Evolutionary conservation across 1,140 invertebrate species (phyloP), one percentile per base, ranked within the genome.

Genomic region (Tenebrio molitor): DNA sequence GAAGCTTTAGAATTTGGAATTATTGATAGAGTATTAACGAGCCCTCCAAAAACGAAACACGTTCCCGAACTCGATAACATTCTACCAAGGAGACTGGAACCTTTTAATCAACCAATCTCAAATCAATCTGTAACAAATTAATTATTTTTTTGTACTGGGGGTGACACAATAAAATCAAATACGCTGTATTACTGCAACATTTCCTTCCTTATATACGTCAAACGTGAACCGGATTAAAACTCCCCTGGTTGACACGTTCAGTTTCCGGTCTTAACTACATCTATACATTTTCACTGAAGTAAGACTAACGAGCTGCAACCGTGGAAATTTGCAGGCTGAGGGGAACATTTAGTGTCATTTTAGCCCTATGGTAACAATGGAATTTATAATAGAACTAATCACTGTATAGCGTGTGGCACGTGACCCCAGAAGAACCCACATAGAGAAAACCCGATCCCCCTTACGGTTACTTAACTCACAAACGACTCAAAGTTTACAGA

Each of bases 1-100:
- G 95, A 98, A 85, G 97, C 97, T 0, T 93, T 93, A 80, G 87
- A 91, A 36, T 96, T 98, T 87, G 97, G 97, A 39, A 83, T 99
- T n/a, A 97, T 99, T 79, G 97, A 99, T 84, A 91, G 92, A 83
- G 91, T 99, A 42, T 85, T 98, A 50, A 69, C 42, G 89, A 91
- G 80, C 90, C 91, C 5, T 84, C 67, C 67, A 10, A 73, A 69
- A 69, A 34, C 66, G 7, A 66, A 72, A 34, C 36, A 46, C 17
- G 39, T 63, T 29, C 34, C 41, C 0, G 63, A 65, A 64, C 36
- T 64, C 21, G 19, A 64, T 15, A 64, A 33, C 23, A 41, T 33
- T 17, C 8, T 64, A 41, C 58, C 44, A 8, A 50, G 23, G n/a
- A 17, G 44, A 50, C 10, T 50, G 15, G 44, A 50, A 16, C 7